phyloP scores from a whole-genome alignment of 1,140 invertebrate genomes.

The Plectrocnemia conspersa region DNA sequence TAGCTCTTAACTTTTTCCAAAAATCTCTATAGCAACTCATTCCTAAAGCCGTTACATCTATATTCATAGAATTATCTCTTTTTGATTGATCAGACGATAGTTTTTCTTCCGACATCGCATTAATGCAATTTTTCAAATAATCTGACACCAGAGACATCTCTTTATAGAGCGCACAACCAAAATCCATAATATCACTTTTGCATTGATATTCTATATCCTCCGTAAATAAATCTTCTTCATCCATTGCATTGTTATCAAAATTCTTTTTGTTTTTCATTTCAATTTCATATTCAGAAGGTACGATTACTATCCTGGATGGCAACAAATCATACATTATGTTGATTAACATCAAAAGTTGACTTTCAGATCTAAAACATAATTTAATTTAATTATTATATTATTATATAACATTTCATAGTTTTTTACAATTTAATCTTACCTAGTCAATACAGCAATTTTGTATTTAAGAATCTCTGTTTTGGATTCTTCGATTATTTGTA shows the following conservation, averaged over 20 bases:
- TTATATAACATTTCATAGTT: neutral
- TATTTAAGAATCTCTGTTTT: neutral
- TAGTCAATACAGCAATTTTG: constrained; percentile 11
- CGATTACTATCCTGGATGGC: constrained; percentile 16
- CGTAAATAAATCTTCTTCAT: constrained; percentile 9
- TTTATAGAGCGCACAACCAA: constrained; percentile 15
- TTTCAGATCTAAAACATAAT: constrained; percentile 17
- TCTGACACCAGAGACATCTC: constrained; percentile 25
- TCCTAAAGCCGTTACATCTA: constrained; percentile 23
- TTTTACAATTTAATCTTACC: constrained; percentile 6
- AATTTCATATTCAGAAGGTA: constrained; percentile 17
- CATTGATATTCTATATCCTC: constrained; percentile 3
- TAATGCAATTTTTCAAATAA: constrained; percentile 25
- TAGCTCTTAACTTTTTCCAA: constrained; percentile 17
- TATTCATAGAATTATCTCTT: constrained; percentile 20
- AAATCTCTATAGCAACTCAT: constrained; percentile 15
- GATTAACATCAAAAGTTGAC: constrained; percentile 21
- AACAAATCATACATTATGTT: constrained; percentile 27
- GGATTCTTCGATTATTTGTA: neutral
- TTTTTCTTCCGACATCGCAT: constrained; percentile 26
- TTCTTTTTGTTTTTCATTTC: constrained; percentile 13
- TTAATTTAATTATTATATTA: neutral
- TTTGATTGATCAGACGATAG: constrained; percentile 8
- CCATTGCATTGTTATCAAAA: neutral
- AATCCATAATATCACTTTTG: constrained; percentile 6